phyloP scores from a whole-genome alignment of 1,140 invertebrate species.

The Cotesia vestalis region DNA sequence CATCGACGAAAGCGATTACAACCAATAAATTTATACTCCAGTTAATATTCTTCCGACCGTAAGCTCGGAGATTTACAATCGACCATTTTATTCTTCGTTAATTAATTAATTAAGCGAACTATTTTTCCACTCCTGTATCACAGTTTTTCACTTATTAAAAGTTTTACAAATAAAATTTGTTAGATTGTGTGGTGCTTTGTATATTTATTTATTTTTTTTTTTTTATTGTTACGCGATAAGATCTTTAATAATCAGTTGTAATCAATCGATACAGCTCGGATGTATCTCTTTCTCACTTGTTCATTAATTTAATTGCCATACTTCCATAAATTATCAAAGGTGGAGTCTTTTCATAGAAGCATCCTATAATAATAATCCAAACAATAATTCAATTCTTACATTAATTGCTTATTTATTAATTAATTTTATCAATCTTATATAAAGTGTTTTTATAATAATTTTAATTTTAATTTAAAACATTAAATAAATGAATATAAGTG shows the following conservation, averaged over 20 bases:
- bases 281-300: slow-evolving; percentile 36
- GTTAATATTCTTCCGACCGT: slow-evolving; percentile 29
- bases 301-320: slow-evolving; percentile 34
- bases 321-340: slow-evolving; percentile 37
- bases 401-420: too few species aligned
- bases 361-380: slow-evolving; percentile 41
- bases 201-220: too few species aligned
- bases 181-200: slow-evolving; percentile 16
- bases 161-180: slow-evolving; percentile 38
- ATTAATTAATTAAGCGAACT: slow-evolving; percentile 4
- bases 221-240: slow-evolving; percentile 3
- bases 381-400: slow-evolving; percentile 17
- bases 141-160: slow-evolving; percentile 43
- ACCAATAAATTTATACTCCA: slow-evolving; percentile 28
- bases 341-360: slow-evolving; percentile 27
- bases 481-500: too few species aligned
- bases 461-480: too few species aligned
- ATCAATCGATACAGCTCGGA: slow-evolving; percentile 42
- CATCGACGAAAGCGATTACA: slow-evolving; percentile 37
- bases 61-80: slow-evolving; percentile 34
- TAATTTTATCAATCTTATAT: too few species aligned
- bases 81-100: slow-evolving; percentile 6
- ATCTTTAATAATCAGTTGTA: slow-evolving; percentile 39
- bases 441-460: too few species aligned
- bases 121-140: slow-evolving; percentile 40